These are phyloP conservation scores for Myotis findleyi DNA, from an alignment of 2,797 vertebrate species.

Conservation along the genomic window DNA sequence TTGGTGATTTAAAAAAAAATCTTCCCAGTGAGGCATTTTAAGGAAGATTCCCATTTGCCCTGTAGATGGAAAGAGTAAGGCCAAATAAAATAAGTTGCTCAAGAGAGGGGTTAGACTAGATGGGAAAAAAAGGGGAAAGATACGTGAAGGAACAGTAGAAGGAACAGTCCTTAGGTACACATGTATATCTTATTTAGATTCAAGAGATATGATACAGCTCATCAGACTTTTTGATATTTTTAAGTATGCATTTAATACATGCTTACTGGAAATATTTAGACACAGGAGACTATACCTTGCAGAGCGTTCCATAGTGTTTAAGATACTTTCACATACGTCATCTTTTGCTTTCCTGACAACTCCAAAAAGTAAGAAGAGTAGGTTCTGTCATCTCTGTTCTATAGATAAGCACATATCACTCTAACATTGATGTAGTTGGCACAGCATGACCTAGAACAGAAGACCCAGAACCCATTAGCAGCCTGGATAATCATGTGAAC, in stretches of 20 bases:
- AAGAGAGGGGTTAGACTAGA: not conserved
- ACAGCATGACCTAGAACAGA: not conserved
- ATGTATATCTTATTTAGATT: constrained; percentile 24
- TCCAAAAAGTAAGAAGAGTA: not conserved
- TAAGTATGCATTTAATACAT: constrained; percentile 16
- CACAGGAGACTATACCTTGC: not conserved
- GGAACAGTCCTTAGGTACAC: not conserved
- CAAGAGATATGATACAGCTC: not conserved
- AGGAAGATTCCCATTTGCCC: constrained; percentile 2
- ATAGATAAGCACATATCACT: not conserved
- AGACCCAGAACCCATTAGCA: not conserved
- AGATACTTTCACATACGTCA: constrained; percentile 26
- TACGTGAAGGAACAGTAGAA: not conserved
- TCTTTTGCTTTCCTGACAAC: constrained; percentile 29
- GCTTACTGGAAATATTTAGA: constrained; percentile 42
- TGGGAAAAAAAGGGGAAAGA: not conserved
- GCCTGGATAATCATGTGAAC: not conserved
- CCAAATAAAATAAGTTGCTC: constrained; percentile 22
- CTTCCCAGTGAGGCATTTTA: not conserved
- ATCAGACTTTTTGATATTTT: not conserved
- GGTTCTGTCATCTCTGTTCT: not conserved
- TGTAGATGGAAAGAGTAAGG: not conserved
- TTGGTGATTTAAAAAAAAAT: not conserved
- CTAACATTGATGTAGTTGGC: not conserved
- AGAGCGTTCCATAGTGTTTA: constrained; percentile 30